Conservation (phyloP, 2,797 vertebrate genomes). For the Myotis pilosus region DNA sequence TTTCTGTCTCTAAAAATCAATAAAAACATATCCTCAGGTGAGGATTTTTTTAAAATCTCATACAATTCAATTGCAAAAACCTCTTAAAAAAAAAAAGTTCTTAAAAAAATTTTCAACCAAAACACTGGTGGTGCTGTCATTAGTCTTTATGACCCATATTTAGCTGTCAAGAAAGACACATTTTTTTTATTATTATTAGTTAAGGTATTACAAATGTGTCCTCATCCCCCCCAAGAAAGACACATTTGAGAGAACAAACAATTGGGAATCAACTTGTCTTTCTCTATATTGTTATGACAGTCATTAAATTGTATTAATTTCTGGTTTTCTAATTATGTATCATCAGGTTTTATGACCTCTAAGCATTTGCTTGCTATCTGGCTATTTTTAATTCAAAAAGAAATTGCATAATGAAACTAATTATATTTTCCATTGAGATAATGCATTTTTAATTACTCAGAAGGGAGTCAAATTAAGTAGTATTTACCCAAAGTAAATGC, state of each 20-base stretch:
- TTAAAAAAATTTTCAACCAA: background rate
- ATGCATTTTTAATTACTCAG: constrained; percentile 70
- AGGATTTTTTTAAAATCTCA: background rate
- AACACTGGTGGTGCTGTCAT: background rate
- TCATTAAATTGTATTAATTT: constrained; percentile 29
- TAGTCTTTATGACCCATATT: background rate
- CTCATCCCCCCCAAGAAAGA: too few species aligned
- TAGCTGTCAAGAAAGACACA: constrained; percentile 22
- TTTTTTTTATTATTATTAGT: too few species aligned
- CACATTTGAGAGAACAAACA: constrained; percentile 14
- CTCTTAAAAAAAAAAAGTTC: background rate
- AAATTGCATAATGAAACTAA: constrained; percentile 66
- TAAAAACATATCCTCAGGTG: background rate
- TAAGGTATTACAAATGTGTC: too few species aligned
- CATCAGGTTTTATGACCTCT: constrained; percentile 42
- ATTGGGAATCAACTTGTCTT: constrained; percentile 19
- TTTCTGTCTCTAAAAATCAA: background rate
- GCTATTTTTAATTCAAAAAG: constrained; percentile 64
- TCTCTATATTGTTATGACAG: background rate
- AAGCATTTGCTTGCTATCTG: constrained; percentile 59
- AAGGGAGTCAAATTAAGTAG: constrained; percentile 66
- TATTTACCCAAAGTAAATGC: constrained; percentile 65
- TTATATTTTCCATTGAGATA: constrained; percentile 67
- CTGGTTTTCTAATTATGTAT: constrained; percentile 55
- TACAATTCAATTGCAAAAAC: background rate